These are phyloP conservation scores for Uloborus diversus DNA, from an alignment of 1,140 invertebrate genomes.

Conservation along the genomic window DNA sequence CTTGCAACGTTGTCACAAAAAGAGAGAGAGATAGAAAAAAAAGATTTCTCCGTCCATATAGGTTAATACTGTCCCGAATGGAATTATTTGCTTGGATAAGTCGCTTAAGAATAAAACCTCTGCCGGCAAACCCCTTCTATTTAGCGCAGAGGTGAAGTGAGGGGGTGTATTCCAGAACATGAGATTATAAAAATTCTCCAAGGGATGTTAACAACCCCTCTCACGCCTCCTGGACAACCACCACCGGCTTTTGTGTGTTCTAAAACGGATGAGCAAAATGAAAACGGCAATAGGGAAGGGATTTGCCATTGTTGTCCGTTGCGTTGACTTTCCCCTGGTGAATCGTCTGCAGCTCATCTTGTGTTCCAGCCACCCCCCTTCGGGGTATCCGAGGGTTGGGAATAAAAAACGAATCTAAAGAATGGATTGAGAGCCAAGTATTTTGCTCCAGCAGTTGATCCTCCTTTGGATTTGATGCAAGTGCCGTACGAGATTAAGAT, in stretches of 20 bases:
- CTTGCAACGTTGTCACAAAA: too few relatives aligned
- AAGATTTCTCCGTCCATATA: slow-evolving; percentile 3
- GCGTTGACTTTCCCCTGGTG: slow-evolving; percentile 48
- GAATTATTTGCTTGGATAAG: slow-evolving; percentile 34
- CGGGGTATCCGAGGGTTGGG: too few relatives aligned
- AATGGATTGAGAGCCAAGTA: background rate
- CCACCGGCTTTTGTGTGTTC: background rate
- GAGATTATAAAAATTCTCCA: slow-evolving; percentile 18
- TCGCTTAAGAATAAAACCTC: slow-evolving; percentile 19
- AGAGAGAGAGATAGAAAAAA: too few relatives aligned
- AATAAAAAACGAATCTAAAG: slow-evolving; percentile 42
- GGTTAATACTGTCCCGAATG: too few relatives aligned
- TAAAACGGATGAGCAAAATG: slow-evolving; percentile 17
- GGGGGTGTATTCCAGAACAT: background rate
- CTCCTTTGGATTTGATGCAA: slow-evolving; percentile 34
- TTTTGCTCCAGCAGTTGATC: slow-evolving; percentile 28
- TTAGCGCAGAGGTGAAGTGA: background rate
- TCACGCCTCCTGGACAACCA: background rate
- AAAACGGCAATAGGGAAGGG: slow-evolving; percentile 23
- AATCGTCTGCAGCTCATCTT: background rate
- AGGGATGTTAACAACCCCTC: slow-evolving; percentile 23
- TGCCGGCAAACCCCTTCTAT: background rate
- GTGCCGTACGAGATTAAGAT: slow-evolving; percentile 37
- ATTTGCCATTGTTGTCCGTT: slow-evolving; percentile 29
- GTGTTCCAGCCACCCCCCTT: background rate